phyloP scores from a whole-genome alignment of 2,888 invertebrate genomes.

The Bombyx huttoni region DNA sequence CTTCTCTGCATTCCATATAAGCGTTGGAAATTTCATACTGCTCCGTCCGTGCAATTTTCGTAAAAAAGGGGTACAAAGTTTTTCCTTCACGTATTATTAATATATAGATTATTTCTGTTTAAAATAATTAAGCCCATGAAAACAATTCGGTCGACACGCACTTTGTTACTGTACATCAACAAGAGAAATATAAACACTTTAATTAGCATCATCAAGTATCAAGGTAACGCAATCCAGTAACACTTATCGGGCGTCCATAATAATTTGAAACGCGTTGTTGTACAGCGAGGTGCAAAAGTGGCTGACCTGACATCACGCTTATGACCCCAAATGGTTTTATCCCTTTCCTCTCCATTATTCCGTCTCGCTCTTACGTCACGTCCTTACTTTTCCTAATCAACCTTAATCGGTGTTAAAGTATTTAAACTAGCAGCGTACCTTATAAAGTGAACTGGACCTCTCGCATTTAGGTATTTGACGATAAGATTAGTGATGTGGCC shows the following conservation, averaged over 20 bases:
- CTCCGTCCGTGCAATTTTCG: too few relatives aligned
- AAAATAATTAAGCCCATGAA: too few relatives aligned
- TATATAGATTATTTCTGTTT: too few relatives aligned
- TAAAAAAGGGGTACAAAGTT: too few relatives aligned
- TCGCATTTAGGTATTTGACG: slow-evolving; percentile 33
- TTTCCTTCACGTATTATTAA: too few relatives aligned
- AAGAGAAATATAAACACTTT: slow-evolving; percentile 39
- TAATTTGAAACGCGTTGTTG: slow-evolving; percentile 74
- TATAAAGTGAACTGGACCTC: slow-evolving; percentile 17
- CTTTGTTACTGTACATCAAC: too few relatives aligned
- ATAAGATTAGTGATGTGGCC: neutral
- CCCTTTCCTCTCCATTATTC: slow-evolving; percentile 33
- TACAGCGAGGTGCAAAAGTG: slow-evolving; percentile 72
- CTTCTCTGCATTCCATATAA: too few relatives aligned
- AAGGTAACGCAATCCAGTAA: slow-evolving; percentile 64
- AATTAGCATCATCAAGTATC: slow-evolving; percentile 69
- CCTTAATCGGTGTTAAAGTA: slow-evolving; percentile 12
- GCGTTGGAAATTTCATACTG: too few relatives aligned
- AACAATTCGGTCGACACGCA: too few relatives aligned
- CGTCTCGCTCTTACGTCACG: slow-evolving; percentile 62
- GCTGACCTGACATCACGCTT: slow-evolving; percentile 74
- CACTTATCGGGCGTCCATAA: slow-evolving; percentile 73
- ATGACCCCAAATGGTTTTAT: slow-evolving; percentile 57
- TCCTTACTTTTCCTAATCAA: slow-evolving; percentile 68
- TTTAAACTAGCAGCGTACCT: neutral